Evolutionary conservation across 1,140 invertebrate genomes (phyloP).

Genomic region (Drosophila kohkoa): DNA sequence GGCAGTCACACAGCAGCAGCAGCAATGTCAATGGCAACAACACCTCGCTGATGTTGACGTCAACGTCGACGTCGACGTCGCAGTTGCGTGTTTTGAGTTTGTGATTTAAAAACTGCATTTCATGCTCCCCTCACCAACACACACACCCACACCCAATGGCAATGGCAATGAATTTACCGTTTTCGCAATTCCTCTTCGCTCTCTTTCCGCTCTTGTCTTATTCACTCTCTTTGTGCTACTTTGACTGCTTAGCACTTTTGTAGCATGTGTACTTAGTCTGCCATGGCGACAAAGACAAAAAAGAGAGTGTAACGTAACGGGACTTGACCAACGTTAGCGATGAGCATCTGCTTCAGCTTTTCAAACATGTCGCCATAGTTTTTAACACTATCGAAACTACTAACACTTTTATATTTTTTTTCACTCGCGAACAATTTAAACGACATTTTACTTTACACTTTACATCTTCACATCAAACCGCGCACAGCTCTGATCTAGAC

Average conservation of each 20-base stretch:
- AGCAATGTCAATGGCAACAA: slow-evolving; percentile 3
- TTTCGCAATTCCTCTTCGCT: neutral
- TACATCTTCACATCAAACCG: too few species aligned
- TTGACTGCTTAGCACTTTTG: neutral
- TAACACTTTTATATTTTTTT: too few species aligned
- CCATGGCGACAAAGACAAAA: slow-evolving; percentile 28
- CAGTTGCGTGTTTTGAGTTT: slow-evolving; percentile 33
- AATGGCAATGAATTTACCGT: slow-evolving; percentile 44
- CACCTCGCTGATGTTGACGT: slow-evolving; percentile 18
- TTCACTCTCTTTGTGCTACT: slow-evolving; percentile 1
- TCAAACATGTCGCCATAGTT: too few species aligned
- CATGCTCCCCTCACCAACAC: neutral
- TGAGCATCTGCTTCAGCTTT: neutral
- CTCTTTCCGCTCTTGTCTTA: neutral
- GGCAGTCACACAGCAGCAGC: slow-evolving; percentile 22
- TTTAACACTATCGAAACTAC: too few species aligned
- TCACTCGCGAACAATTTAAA: too few species aligned
- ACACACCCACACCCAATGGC: slow-evolving; percentile 7
- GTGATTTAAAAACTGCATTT: slow-evolving; percentile 55
- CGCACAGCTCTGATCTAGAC: too few species aligned
- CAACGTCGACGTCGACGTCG: slow-evolving; percentile 23
- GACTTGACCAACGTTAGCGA: slow-evolving; percentile 23
- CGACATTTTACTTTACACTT: too few species aligned
- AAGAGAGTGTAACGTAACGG: slow-evolving; percentile 33
- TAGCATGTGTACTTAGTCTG: neutral